A percentile compares a stretch with the other conserved stretches of the same genome.
Conservation (phyloP, 2,113 vertebrate genomes). For the Dipodomys ordii region DNA sequence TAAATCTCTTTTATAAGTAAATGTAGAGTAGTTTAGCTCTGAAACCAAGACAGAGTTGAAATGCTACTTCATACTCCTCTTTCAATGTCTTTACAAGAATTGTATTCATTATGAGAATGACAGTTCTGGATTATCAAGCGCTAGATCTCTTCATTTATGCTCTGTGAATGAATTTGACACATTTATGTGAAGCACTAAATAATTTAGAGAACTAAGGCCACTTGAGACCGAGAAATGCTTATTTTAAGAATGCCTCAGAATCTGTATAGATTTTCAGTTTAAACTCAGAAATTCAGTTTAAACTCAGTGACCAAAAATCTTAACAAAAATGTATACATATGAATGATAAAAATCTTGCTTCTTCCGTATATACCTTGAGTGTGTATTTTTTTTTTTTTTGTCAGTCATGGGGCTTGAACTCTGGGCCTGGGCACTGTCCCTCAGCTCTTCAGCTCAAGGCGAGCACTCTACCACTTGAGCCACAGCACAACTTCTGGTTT, state of each 20-base stretch:
- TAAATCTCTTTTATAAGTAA: slow-evolving; percentile 23
- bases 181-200: slow-evolving; percentile 67
- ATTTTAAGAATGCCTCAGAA: slow-evolving; percentile 43
- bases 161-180: slow-evolving; percentile 65
- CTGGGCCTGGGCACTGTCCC: too few species aligned
- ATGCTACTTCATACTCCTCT: not conserved
- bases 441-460: too few species aligned
- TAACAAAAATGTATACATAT: slow-evolving; percentile 12
- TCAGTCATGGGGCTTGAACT: too few species aligned
- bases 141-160: slow-evolving; percentile 67
- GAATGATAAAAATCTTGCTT: slow-evolving; percentile 45
- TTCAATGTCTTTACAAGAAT: slow-evolving; percentile 14
- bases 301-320: slow-evolving; percentile 35
- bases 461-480: too few species aligned
- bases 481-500: too few species aligned
- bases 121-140: slow-evolving; percentile 55
- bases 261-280: slow-evolving; percentile 55
- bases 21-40: not conserved
- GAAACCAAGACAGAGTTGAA: slow-evolving; percentile 38
- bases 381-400: not conserved
- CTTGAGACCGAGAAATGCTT: slow-evolving; percentile 27
- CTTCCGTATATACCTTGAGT: slow-evolving; percentile 2
- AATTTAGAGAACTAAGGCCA: slow-evolving; percentile 56
- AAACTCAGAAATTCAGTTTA: slow-evolving; percentile 60
- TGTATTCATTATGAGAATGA: slow-evolving; percentile 65